Base-by-base conservation (phyloP, 2,797 vertebrate species). In the Pitangus sulphuratus region DNA sequence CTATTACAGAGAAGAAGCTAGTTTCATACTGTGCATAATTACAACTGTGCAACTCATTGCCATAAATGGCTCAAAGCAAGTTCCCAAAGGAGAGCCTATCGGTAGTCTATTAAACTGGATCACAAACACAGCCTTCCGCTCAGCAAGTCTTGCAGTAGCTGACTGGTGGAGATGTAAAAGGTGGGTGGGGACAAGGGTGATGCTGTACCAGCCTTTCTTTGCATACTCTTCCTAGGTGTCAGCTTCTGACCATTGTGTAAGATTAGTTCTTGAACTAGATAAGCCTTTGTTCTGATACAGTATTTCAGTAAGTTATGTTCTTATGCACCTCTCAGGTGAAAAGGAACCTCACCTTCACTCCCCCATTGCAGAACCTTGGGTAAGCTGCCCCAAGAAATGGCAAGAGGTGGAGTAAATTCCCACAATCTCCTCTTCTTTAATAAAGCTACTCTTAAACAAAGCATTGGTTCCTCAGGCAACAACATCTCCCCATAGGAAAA, bases 31-130 rank as follows among this genome's bases (percentile, higher is more conserved):
- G 56, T 75, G 64, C 33, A 9, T 93, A 87, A 86, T 81, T 84
- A 79, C 70, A 93, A 54, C 80, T 64, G 69, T 44, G 61, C n/a
- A 90, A 70, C 37, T 91, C 71, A 22, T 53, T 91, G 75, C 81
- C 56, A 64, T 77, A 94, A 85, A 94, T 60, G 92, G 84, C 76
- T 77, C 87, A 95, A 91, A 85, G 57, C 44, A 94, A 89, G 37
- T 53, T 95, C 33, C 56, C 0, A 0, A 7, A 33, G 39, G 40
- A 72, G 7, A 60, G 14, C 26, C 50, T 84, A 18, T 54, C 0
- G 0, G 4, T 51, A 74, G 58, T 51, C 39, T 42, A 22, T 58
- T 30, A 70, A 93, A 74, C 2, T 42, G 45, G 76, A 77, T 83
- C 1, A 0, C 31, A 62, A 45, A 78, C n/a, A 57, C 30, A 72